These are phyloP conservation scores for Chiroxiphia lanceolata DNA, from an alignment of 2,797 vertebrate species.

Conservation along the genomic window DNA sequence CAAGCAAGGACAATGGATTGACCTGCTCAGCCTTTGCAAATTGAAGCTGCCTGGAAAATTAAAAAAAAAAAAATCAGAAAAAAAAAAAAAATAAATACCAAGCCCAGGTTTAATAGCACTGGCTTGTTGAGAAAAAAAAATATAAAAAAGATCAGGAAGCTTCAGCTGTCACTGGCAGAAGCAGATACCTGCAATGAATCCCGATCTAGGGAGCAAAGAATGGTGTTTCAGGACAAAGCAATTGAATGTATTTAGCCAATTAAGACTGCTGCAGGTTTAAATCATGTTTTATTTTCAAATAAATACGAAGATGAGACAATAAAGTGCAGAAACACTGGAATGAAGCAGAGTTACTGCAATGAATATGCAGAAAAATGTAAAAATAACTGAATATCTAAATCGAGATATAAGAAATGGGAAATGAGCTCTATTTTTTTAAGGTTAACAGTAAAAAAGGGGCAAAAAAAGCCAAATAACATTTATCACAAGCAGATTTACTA, in stretches of 20 bases:
- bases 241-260: not conserved
- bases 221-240: not conserved
- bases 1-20: conserved; percentile 70
- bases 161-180: not conserved
- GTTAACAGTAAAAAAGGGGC: not conserved
- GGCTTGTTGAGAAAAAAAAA: not conserved
- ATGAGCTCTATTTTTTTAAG: not conserved
- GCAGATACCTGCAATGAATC: not conserved
- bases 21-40: conserved; percentile 52
- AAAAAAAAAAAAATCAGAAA: too few species aligned
- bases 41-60: not conserved
- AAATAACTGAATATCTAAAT: not conserved
- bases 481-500: not conserved
- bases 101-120: not conserved
- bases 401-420: not conserved
- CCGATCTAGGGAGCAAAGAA: not conserved
- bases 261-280: not conserved
- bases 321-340: not conserved
- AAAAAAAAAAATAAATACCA: not conserved
- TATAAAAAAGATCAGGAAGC: not conserved
- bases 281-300: not conserved
- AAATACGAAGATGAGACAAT: not conserved
- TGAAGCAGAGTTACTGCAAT: not conserved
- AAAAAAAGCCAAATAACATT: not conserved
- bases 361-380: not conserved